Percentiles rank a stretch among this genome's conserved stretches.
Conservation (phyloP, 2,888 invertebrate species). For the Latheticus oryzae region DNA sequence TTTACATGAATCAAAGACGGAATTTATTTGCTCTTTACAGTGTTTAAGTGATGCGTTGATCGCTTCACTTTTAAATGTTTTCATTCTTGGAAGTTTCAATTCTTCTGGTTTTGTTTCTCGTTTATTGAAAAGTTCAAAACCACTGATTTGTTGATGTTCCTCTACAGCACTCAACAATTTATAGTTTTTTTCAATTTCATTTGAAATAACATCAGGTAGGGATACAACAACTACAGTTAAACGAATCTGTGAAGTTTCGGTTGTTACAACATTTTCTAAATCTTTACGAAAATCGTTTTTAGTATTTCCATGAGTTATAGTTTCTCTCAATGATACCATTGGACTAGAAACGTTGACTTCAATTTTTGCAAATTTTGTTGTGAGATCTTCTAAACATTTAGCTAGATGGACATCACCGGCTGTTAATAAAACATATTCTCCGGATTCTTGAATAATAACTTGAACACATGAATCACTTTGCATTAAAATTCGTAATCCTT, state of each 20-base stretch:
- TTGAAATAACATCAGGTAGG: conserved; percentile 77
- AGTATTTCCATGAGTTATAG: conserved; percentile 81
- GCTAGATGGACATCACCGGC: conserved; percentile 98
- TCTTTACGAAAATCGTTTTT: conserved; percentile 86
- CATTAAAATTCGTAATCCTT: conserved; percentile 86
- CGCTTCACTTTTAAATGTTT: conserved; percentile 53
- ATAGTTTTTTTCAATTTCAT: conserved; percentile 77
- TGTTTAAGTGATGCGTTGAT: conserved; percentile 48
- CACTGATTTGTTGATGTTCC: conserved; percentile 57
- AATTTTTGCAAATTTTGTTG: conserved; percentile 82
- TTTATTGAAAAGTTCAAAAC: conserved; percentile 54
- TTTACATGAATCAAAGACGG: conserved; percentile 69
- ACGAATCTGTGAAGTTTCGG: conserved; percentile 51
- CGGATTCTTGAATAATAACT: conserved; percentile 90
- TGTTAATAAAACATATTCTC: conserved; percentile 94
- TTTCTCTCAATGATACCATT: conserved; percentile 96
- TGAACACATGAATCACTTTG: conserved; percentile 96
- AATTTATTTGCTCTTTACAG: conserved; percentile 70
- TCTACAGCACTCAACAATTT: conserved; percentile 77
- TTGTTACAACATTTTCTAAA: conserved; percentile 37
- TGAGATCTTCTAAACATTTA: conserved; percentile 93
- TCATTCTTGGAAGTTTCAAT: conserved; percentile 33
- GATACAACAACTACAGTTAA: conserved; percentile 83
- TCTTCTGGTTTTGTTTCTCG: conserved; percentile 54
- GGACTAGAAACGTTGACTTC: conserved; percentile 93